Base-by-base conservation (phyloP, 2,888 invertebrate genomes). In the Sympetrum striolatum region DNA sequence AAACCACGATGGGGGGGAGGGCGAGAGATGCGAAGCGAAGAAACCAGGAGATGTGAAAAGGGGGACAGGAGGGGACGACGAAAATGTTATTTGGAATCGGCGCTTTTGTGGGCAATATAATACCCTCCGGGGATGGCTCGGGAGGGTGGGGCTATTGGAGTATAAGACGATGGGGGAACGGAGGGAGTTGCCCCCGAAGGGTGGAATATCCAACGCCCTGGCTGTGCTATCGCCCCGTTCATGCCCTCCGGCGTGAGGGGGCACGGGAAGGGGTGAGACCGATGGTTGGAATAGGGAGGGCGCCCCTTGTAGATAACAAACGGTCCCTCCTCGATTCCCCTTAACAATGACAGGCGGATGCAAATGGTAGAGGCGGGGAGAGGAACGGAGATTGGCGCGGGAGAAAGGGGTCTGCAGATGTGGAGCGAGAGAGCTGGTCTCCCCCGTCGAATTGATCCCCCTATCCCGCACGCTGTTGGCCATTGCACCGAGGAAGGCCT, bases 261-360 rank as follows among this genome's bases (percentile, higher is more conserved):
- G 86, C 86, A 60, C 86, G 86, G 86, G 86, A 86, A 86, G 86
- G 86, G 86, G 86, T 86, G 86, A 82, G 81, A 60, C 60, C 37
- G 60, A n/a, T 2, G 60, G 35, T 4, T 6, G 8, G 60, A n/a
- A 82, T 53, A 53, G 82, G 53, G 31, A 58, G 86, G 86, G 31
- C 14, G 73, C 8, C 73, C 25, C 53, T 25, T 22, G 25, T 31
- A 31, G 73, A 73, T 73, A 31, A 73, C 73, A 12, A 73, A 73
- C 73, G 64, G n/a, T 64, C 64, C 22, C 64, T 64, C 64, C 73
- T 31, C 73, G 10, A 25, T 73, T 31, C n/a, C 73, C 73, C 64
- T 14, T 22, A 82, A 18, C 58, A 31, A 53, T 37, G 81, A 81
- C 37, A 39, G 37, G 81, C 39, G n/a, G 39, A 25, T 18, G 80